A percentile compares a stretch with the other conserved stretches of the same genome.
These are phyloP conservation scores for Nephrotoma flavescens DNA, from an alignment of 2,888 invertebrate genomes.

Conservation along the genomic window DNA sequence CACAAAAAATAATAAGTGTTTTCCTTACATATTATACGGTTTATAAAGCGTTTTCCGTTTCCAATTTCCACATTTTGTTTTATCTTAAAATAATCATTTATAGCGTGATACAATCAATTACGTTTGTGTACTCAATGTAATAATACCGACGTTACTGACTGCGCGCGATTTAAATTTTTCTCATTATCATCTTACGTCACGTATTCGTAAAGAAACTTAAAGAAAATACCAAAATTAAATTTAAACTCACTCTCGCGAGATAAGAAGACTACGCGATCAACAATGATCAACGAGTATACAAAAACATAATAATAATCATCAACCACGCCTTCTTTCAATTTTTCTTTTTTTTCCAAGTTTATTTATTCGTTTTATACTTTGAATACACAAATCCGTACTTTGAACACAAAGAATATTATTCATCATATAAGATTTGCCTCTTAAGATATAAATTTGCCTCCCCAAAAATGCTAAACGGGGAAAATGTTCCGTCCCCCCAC, in stretches of 20 bases:
- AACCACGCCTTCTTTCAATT: neutral
- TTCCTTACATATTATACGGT: neutral
- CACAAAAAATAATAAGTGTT: neutral
- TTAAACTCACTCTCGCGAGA: neutral
- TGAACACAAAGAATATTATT: neutral
- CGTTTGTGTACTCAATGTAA: neutral
- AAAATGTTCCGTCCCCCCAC: neutral
- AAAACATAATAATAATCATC: neutral
- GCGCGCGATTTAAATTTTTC: neutral
- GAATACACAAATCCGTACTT: neutral
- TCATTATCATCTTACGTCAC: neutral
- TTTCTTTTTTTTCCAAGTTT: neutral
- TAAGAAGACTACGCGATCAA: neutral
- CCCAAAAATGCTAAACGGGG: neutral
- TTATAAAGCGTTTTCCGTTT: neutral
- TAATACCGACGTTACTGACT: neutral
- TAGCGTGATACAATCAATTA: neutral
- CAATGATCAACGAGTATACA: neutral
- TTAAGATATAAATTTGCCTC: neutral
- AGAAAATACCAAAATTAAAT: neutral
- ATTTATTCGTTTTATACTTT: neutral
- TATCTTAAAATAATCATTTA: neutral
- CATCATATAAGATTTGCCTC: neutral
- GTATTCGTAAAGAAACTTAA: neutral
- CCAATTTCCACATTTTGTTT: neutral